Percentiles rank a stretch among this genome's conserved stretches.
phyloP scores from a whole-genome alignment of 2,888 invertebrate genomes.

The Hirudinaria manillensis region DNA sequence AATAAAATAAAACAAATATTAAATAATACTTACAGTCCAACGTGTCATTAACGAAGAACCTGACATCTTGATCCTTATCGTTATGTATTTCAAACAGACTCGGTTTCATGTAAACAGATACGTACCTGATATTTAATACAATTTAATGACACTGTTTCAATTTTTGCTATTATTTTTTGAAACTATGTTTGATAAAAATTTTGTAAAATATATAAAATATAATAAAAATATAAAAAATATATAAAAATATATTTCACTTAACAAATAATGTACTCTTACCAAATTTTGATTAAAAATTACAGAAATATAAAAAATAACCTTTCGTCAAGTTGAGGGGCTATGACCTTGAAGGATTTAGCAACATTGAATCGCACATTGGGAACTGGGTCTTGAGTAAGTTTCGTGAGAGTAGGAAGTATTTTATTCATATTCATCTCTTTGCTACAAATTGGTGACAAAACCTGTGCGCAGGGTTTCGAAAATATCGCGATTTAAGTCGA shows the following conservation, averaged over 20 bases:
- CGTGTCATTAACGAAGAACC: slow-evolving; percentile 30
- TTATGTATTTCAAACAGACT: slow-evolving; percentile 23
- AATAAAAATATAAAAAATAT: neutral
- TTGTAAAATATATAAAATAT: neutral
- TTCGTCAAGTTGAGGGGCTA: slow-evolving; percentile 28
- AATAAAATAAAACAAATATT: too few relatives aligned
- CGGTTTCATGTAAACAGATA: slow-evolving; percentile 24
- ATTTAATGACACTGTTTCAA: too few relatives aligned
- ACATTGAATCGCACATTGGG: slow-evolving; percentile 33
- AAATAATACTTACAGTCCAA: slow-evolving; percentile 19
- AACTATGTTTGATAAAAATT: too few relatives aligned
- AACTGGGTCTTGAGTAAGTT: slow-evolving; percentile 28
- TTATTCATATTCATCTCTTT: slow-evolving; percentile 26
- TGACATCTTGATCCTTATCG: slow-evolving; percentile 30
- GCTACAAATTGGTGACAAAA: slow-evolving; percentile 13
- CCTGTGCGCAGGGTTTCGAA: slow-evolving; percentile 1
- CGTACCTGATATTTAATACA: neutral
- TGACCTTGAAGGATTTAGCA: slow-evolving; percentile 25
- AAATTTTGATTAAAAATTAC: too few relatives aligned
- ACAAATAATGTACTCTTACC: too few relatives aligned
- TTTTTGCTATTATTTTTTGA: too few relatives aligned
- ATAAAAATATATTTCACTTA: too few relatives aligned
- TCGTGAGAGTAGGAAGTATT: slow-evolving; percentile 24
- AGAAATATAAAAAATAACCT: neutral
- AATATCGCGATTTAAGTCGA: neutral